A percentile compares a stretch with the other conserved stretches of the same genome.
Evolutionary conservation across 2,888 invertebrate species (phyloP).

Genomic region (Diplolepis rosae): DNA sequence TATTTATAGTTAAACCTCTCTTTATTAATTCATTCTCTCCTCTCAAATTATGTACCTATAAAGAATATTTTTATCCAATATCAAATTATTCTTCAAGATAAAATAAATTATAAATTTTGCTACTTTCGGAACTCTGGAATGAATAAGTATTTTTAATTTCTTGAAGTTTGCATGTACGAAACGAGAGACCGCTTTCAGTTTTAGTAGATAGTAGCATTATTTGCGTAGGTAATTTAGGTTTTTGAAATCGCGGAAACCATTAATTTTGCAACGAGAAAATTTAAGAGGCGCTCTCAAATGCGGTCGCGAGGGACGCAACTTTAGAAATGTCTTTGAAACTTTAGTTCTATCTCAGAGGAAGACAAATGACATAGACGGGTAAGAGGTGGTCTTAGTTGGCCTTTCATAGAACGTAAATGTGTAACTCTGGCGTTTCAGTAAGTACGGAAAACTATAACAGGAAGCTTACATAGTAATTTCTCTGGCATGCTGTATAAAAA

Average conservation of each 20-base stretch:
- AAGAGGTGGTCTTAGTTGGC: slow-evolving; percentile 50
- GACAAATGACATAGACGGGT: slow-evolving; percentile 63
- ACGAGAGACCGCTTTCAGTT: neutral
- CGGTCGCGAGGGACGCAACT: slow-evolving; percentile 56
- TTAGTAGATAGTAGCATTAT: neutral
- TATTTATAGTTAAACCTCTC: too few species aligned
- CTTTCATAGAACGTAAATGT: slow-evolving; percentile 63
- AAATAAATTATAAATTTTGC: too few species aligned
- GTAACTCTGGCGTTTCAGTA: slow-evolving; percentile 56
- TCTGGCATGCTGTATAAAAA: too few species aligned
- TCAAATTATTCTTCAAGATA: too few species aligned
- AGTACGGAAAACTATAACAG: slow-evolving; percentile 35
- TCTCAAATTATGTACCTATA: too few species aligned
- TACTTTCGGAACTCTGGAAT: too few species aligned
- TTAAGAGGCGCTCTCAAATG: slow-evolving; percentile 55
- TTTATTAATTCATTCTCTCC: too few species aligned
- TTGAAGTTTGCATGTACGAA: too few species aligned
- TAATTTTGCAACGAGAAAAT: slow-evolving; percentile 57
- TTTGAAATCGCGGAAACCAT: slow-evolving; percentile 41
- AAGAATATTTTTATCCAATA: too few species aligned
- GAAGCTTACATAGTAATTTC: slow-evolving; percentile 41
- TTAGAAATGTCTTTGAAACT: slow-evolving; percentile 66
- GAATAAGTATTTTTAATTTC: too few species aligned
- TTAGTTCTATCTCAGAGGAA: slow-evolving; percentile 67
- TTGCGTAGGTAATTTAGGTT: slow-evolving; percentile 12